Conservation (phyloP, 2,113 vertebrate genomes). For the Casuarius casuarius region DNA sequence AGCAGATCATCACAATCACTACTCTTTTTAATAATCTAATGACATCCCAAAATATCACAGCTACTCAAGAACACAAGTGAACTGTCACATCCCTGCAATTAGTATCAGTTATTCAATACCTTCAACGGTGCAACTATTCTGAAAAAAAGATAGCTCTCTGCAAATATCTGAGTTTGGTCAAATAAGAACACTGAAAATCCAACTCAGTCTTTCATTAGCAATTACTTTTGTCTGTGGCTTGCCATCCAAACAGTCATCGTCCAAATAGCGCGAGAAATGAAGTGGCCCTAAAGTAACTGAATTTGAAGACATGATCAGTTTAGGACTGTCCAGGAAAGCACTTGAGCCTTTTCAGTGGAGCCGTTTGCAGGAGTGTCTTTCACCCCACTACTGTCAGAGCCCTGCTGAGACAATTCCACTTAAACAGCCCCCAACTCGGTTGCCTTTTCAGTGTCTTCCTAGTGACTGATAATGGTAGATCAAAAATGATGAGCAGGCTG, state of each 20-base stretch:
- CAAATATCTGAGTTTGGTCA: not conserved
- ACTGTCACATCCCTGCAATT: not conserved
- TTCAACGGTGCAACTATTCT: not conserved
- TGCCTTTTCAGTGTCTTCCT: not conserved
- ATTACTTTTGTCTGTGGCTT: not conserved
- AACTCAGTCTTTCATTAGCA: not conserved
- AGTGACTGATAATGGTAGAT: not conserved
- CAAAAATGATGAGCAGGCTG: not conserved
- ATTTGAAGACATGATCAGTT: not conserved
- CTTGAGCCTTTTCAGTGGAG: not conserved
- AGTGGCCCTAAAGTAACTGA: not conserved
- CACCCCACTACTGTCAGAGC: not conserved
- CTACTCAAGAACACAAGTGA: accelerated
- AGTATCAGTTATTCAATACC: accelerated
- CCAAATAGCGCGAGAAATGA: not conserved
- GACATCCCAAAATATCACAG: not conserved
- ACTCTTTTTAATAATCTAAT: not conserved
- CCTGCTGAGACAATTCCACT: not conserved
- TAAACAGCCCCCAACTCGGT: not conserved
- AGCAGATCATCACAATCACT: not conserved
- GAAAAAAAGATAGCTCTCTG: not conserved
- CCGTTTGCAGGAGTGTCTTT: not conserved
- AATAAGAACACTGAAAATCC: not conserved
- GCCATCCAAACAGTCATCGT: not conserved
- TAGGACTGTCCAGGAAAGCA: accelerated